A percentile compares a stretch with the other conserved stretches of the same genome.
These are phyloP conservation scores for Drosophila sp. DNA, from an alignment of 1,140 invertebrate genomes.

Conservation along the genomic window DNA sequence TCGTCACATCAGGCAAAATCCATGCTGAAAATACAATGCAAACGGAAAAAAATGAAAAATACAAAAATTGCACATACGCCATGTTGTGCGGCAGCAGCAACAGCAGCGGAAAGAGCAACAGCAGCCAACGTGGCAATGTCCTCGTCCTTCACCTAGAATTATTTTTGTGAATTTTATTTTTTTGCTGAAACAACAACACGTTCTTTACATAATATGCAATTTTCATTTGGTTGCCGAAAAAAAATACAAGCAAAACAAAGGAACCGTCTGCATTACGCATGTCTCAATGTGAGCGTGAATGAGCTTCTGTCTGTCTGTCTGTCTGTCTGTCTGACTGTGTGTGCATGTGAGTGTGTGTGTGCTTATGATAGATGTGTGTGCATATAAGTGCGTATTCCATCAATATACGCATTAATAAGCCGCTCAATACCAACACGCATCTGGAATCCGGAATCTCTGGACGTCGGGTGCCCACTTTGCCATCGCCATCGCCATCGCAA, in stretches of 20 bases:
- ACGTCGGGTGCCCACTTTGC: constrained; percentile 46
- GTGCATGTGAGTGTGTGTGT: constrained; percentile 31
- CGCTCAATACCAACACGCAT: constrained; percentile 51
- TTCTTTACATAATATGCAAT: constrained; percentile 83
- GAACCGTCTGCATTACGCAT: constrained; percentile 70
- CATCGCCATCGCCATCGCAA: neutral
- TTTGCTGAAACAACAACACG: constrained; percentile 49
- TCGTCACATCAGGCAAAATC: constrained; percentile 28
- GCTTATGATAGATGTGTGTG: constrained; percentile 39
- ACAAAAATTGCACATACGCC: constrained; percentile 71
- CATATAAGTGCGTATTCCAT: constrained; percentile 70
- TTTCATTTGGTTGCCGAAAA: constrained; percentile 72
- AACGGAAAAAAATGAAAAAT: constrained; percentile 29
- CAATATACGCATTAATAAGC: constrained; percentile 82
- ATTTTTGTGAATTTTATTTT: constrained; percentile 74
- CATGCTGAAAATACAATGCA: constrained; percentile 63
- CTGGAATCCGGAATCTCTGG: constrained; percentile 51
- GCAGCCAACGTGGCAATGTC: constrained; percentile 51
- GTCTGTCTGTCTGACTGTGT: constrained; percentile 20
- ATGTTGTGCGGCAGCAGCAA: constrained; percentile 35
- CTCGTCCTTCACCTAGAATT: constrained; percentile 84
- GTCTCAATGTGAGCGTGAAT: constrained; percentile 45
- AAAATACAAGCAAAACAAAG: constrained; percentile 49
- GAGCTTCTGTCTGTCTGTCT: constrained; percentile 23
- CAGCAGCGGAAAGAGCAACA: constrained; percentile 26